Evolutionary conservation across 2,797 vertebrate species (phyloP), one percentile per base, ranked within the genome.

Genomic region (Carapus acus): DNA sequence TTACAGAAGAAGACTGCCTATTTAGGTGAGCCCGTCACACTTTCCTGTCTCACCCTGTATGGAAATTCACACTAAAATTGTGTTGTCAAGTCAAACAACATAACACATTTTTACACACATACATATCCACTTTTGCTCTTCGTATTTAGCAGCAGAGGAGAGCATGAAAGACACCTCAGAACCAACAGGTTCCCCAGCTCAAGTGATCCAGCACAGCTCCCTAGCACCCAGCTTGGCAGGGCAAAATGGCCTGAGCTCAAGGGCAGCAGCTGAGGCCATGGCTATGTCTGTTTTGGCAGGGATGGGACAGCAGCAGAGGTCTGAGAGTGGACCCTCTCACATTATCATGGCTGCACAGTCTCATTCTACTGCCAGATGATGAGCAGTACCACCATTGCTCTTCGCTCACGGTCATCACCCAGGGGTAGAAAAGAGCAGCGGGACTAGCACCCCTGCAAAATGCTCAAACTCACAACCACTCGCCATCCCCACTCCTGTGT

Each of bases 321-420:
- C 62, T 13, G 85, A 87, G 71, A 73, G 87, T 1, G 84, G 83
- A 65, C 39, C 83, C 27, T 87, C 93, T n/a, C 94, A 93, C 72
- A 89, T 96, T 85, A 95, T 96, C 87, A 94, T 96, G 93, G 90
- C 93, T 57, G 89, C 94, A 91, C 95, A 97, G 82, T 92, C 94
- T 29, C 94, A 97, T 69, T 89, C 91, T 72, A 90, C 92, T 6
- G 93, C 90, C 87, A 98, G 95, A 98, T 97, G 94, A 98, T 96
- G 87, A 87, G 85, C 75, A 53, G 69, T 80, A 62, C 59, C 62
- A 61, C 49, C 69, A 18, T n/a, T 29, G 66, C 76, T 77, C 69
- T 65, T 69, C 69, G 71, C 71, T 74, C 63, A 51, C 62, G 41
- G 49, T 52, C 46, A 14, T 58, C 53, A 63, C 45, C 52, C 45